A percentile compares a stretch with the other conserved stretches of the same genome.
phyloP scores from a whole-genome alignment of 2,888 invertebrate genomes.

The Aphidius colemani region DNA sequence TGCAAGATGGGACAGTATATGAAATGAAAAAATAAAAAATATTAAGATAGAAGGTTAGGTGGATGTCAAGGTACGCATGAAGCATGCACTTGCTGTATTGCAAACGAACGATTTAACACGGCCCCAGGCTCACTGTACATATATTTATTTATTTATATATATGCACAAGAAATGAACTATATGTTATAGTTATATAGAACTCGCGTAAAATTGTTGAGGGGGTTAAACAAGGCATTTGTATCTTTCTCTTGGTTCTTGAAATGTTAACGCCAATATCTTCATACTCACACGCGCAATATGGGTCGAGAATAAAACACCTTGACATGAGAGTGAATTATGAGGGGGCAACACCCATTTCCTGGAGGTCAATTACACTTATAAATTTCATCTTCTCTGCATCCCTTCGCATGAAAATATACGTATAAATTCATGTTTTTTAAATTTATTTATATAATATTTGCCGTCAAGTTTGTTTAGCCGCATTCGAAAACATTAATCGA shows the following conservation, averaged over 20 bases:
- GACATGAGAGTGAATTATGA: conserved; percentile 48
- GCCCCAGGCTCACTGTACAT: conserved; percentile 34
- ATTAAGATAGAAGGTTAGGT: conserved; percentile 2
- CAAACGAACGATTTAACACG: conserved; percentile 39
- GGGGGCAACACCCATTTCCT: conserved; percentile 50
- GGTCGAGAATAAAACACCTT: conserved; percentile 35
- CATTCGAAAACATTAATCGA: too few relatives aligned
- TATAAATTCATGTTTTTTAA: too few relatives aligned
- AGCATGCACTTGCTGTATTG: conserved; percentile 25
- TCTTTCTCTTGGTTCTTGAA: conserved; percentile 42
- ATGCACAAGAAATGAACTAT: conserved; percentile 5
- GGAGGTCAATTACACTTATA: conserved; percentile 37
- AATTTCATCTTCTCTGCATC: too few relatives aligned
- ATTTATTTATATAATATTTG: too few relatives aligned
- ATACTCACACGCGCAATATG: conserved; percentile 28
- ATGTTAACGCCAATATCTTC: conserved; percentile 48
- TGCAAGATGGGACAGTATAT: too few relatives aligned
- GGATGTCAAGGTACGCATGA: conserved; percentile 14
- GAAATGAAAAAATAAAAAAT: not conserved
- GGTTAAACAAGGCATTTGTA: conserved; percentile 40
- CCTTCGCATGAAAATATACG: too few relatives aligned
- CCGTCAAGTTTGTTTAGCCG: too few relatives aligned
- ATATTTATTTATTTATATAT: conserved; percentile 18
- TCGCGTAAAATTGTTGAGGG: conserved; percentile 20
- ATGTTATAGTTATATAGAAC: too few relatives aligned